Evolutionary conservation across 2,797 vertebrate genomes (phyloP).

Genomic region (Antennarius maculatus): DNA sequence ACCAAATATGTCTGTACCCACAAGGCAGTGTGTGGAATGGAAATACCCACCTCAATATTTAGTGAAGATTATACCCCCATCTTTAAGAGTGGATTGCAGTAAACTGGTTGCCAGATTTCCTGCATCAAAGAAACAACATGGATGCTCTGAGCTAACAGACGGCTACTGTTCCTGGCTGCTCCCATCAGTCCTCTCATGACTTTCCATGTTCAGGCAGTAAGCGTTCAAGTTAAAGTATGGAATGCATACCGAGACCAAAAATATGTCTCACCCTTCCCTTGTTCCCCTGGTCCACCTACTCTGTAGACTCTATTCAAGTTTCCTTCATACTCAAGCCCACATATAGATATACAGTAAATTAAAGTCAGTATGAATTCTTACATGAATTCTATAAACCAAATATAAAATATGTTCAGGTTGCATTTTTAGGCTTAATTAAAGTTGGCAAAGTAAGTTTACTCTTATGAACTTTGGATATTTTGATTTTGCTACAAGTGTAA

Average conservation of each 20-base stretch:
- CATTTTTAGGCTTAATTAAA: neutral
- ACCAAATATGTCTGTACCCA: slow-evolving; percentile 7
- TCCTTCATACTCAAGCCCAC: neutral
- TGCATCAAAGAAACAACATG: slow-evolving; percentile 42
- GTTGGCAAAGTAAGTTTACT: neutral
- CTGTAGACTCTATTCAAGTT: slow-evolving; percentile 12
- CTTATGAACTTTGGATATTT: neutral
- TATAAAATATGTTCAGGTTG: neutral
- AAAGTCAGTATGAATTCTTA: neutral
- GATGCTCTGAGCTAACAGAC: slow-evolving; percentile 39
- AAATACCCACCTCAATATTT: slow-evolving; percentile 12
- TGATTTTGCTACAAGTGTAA: neutral
- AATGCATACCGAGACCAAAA: slow-evolving; percentile 68
- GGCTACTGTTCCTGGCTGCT: slow-evolving; percentile 39
- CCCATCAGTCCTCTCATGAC: slow-evolving; percentile 33
- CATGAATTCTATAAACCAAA: no score
- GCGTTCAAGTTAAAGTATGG: slow-evolving; percentile 41
- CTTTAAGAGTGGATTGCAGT: neutral
- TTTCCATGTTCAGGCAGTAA: slow-evolving; percentile 62
- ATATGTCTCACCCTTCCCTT: slow-evolving; percentile 58
- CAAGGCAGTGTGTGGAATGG: slow-evolving; percentile 6
- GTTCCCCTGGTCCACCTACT: slow-evolving; percentile 43
- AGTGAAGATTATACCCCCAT: slow-evolving; percentile 1
- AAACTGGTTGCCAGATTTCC: slow-evolving; percentile 41
- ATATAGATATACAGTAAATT: neutral